Percentiles rank a stretch among this genome's conserved stretches.
phyloP scores from a whole-genome alignment of 2,113 vertebrate genomes.

The Cryptotis parvus region DNA sequence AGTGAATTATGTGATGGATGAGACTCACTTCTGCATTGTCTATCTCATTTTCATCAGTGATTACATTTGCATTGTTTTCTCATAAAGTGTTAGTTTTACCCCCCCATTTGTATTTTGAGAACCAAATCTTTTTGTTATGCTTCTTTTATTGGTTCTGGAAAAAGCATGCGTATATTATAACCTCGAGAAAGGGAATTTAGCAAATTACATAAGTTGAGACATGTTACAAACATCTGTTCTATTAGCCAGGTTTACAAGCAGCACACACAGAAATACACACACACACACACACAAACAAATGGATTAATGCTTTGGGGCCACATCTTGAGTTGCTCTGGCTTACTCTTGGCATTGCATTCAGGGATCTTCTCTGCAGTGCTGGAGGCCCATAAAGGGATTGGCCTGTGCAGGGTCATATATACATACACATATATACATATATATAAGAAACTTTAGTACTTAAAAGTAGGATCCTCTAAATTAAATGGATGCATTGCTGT shows the following conservation, averaged over 20 bases:
- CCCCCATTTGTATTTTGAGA: constrained; percentile 42
- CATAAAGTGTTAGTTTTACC: neutral
- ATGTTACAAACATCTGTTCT: neutral
- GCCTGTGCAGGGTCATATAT: too few species aligned
- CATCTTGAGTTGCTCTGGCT: too few species aligned
- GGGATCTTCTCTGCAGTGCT: too few species aligned
- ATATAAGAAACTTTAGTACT: too few species aligned
- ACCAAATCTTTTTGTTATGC: neutral
- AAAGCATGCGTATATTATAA: neutral
- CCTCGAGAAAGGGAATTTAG: constrained; percentile 20
- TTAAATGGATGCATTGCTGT: neutral
- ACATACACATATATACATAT: too few species aligned
- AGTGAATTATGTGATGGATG: neutral
- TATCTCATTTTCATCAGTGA: constrained; percentile 50
- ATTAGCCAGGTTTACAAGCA: constrained; percentile 2
- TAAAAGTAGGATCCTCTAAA: neutral
- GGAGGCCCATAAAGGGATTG: too few species aligned
- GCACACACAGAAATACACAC: neutral
- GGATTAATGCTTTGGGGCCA: too few species aligned
- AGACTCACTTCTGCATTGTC: neutral
- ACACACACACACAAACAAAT: neutral
- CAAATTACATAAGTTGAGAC: neutral
- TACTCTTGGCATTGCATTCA: too few species aligned
- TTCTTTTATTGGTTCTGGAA: neutral
- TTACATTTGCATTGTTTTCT: constrained; percentile 44